Conservation (phyloP, 2,888 invertebrate genomes). For the Conistra vaccinii region DNA sequence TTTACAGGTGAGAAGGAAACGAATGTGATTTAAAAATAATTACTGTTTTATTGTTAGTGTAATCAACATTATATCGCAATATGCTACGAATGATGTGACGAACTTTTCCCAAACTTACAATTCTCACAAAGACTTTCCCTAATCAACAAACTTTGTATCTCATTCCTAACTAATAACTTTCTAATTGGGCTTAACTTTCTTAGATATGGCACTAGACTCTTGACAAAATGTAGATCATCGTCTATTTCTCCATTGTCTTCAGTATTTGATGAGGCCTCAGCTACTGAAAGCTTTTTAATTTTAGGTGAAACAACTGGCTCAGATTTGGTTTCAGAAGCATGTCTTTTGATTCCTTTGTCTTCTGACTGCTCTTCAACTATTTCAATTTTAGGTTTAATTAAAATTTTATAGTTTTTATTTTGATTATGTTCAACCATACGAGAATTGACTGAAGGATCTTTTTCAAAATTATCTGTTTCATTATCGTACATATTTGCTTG, state of each 20-base stretch:
- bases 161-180: slow-evolving; percentile 70
- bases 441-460: neutral
- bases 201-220: slow-evolving; percentile 69
- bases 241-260: slow-evolving; percentile 45
- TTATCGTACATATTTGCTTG: slow-evolving; percentile 10
- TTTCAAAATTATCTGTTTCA: slow-evolving; percentile 35
- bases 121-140: slow-evolving; percentile 68
- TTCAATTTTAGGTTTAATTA: slow-evolving; percentile 40
- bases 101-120: slow-evolving; percentile 47
- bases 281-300: slow-evolving; percentile 18
- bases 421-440: neutral
- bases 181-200: slow-evolving; percentile 67
- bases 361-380: neutral
- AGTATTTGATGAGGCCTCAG: slow-evolving; percentile 29
- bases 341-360: slow-evolving; percentile 33
- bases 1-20: neutral
- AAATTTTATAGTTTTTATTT: neutral
- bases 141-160: slow-evolving; percentile 68
- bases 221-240: slow-evolving; percentile 68
- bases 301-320: slow-evolving; percentile 10
- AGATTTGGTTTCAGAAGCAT: slow-evolving; percentile 1
- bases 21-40: neutral
- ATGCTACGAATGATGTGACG: slow-evolving; percentile 5
- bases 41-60: neutral
- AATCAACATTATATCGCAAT: neutral